A percentile compares a stretch with the other conserved stretches of the same genome.
Conservation (phyloP, 1,140 invertebrate species). For the Neelides sp. region DNA sequence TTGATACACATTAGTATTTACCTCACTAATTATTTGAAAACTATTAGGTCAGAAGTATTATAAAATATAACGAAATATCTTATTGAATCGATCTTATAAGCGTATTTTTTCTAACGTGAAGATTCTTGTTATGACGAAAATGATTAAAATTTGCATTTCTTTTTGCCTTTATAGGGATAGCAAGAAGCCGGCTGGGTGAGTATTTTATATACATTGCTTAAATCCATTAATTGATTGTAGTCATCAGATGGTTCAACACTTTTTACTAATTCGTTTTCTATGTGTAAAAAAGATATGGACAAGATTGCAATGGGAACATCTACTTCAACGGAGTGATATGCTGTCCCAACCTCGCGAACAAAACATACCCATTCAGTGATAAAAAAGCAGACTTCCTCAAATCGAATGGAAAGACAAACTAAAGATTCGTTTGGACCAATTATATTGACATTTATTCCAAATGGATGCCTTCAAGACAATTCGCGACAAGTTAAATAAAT, state of each 20-base stretch:
- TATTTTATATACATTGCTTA: too few species aligned
- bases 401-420: too few species aligned
- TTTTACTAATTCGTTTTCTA: too few species aligned
- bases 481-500: too few species aligned
- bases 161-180: constrained; percentile 9
- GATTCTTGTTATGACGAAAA: not conserved
- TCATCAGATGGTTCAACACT: too few species aligned
- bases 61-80: not conserved
- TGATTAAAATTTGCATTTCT: not conserved
- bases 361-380: too few species aligned
- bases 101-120: not conserved
- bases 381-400: too few species aligned
- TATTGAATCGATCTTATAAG: not conserved
- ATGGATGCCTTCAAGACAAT: too few species aligned
- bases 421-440: too few species aligned
- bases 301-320: constrained; percentile 6
- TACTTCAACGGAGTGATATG: constrained; percentile 16
- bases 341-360: constrained; percentile 3
- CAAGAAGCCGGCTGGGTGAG: constrained; percentile 14
- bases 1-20: not conserved
- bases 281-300: too few species aligned
- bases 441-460: too few species aligned
- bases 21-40: not conserved
- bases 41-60: not conserved
- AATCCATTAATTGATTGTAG: too few species aligned